phyloP scores from a whole-genome alignment of 2,113 vertebrate species.

The Hiodon tergisus region DNA sequence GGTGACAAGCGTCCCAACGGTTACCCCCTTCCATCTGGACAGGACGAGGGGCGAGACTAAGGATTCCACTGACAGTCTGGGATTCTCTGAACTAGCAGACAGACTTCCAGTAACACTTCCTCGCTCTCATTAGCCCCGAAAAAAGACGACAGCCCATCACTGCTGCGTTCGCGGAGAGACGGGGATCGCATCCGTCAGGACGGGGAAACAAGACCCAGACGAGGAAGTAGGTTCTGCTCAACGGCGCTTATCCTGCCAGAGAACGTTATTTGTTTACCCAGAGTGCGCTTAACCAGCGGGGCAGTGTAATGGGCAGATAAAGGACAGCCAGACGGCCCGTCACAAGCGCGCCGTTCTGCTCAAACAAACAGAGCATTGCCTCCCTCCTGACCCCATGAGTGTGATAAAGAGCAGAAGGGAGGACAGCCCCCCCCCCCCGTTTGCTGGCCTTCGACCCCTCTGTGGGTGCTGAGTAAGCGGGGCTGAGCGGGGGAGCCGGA shows the following conservation, averaged over 20 bases:
- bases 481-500: too few species aligned
- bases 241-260: constrained; percentile 1
- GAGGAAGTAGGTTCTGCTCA: constrained; percentile 15
- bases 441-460: background rate
- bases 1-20: background rate
- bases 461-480: background rate
- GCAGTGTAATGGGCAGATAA: constrained; percentile 25
- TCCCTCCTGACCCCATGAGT: constrained; percentile 4
- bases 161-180: constrained; percentile 6
- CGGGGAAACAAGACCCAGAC: background rate
- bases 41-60: background rate
- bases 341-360: constrained; percentile 15
- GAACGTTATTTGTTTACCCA: constrained; percentile 17
- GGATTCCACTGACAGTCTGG: background rate
- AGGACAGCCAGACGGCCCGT: constrained; percentile 14
- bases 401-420: constrained; percentile 3
- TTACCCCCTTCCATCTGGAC: background rate
- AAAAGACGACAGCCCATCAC: constrained; percentile 27
- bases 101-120: background rate
- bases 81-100: background rate
- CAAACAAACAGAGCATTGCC: constrained; percentile 19
- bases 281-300: constrained; percentile 12
- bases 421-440: background rate
- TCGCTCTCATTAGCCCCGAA: constrained; percentile 13
- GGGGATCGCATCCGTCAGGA: constrained; percentile 24